Evolutionary conservation across 2,888 invertebrate species (phyloP).

Genomic region (Allygus modestus): DNA sequence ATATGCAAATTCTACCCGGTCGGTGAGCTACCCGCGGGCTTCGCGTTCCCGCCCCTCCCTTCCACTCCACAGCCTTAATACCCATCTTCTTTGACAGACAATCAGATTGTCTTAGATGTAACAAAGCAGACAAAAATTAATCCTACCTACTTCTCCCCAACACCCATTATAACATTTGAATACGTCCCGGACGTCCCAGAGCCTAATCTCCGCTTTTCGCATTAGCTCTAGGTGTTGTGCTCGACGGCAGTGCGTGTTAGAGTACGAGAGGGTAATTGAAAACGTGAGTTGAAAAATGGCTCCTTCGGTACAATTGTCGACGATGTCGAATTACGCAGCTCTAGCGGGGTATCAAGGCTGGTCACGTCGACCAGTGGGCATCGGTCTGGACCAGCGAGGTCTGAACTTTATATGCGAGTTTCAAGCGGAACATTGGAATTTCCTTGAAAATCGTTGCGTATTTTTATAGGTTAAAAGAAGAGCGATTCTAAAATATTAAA

Average conservation of each 20-base stretch:
- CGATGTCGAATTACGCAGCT: no score
- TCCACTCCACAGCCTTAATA: slow-evolving; percentile 53
- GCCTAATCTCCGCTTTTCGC: slow-evolving; percentile 47
- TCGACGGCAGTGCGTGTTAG: neutral
- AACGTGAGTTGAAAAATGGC: neutral
- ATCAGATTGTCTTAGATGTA: slow-evolving; percentile 60
- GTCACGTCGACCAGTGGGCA: no score
- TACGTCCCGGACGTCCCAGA: slow-evolving; percentile 27
- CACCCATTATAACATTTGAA: slow-evolving; percentile 59
- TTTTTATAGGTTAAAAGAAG: no score
- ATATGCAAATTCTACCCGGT: slow-evolving; percentile 42
- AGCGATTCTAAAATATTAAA: no score
- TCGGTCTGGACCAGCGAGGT: no score
- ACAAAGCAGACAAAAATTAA: slow-evolving; percentile 62
- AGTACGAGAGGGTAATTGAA: neutral
- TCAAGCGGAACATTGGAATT: no score
- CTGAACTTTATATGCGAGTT: no score
- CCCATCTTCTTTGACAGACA: slow-evolving; percentile 62
- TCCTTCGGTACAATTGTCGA: neutral
- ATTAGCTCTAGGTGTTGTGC: slow-evolving; percentile 36
- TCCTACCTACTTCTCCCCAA: slow-evolving; percentile 80
- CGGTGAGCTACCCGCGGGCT: slow-evolving; percentile 52
- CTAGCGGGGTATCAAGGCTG: no score
- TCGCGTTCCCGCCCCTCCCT: slow-evolving; percentile 13
- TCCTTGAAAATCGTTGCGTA: no score